A percentile compares a stretch with the other conserved stretches of the same genome.
These are phyloP conservation scores for Dendrocopos noguchii DNA, from an alignment of 2,113 vertebrate species.

Conservation along the genomic window DNA sequence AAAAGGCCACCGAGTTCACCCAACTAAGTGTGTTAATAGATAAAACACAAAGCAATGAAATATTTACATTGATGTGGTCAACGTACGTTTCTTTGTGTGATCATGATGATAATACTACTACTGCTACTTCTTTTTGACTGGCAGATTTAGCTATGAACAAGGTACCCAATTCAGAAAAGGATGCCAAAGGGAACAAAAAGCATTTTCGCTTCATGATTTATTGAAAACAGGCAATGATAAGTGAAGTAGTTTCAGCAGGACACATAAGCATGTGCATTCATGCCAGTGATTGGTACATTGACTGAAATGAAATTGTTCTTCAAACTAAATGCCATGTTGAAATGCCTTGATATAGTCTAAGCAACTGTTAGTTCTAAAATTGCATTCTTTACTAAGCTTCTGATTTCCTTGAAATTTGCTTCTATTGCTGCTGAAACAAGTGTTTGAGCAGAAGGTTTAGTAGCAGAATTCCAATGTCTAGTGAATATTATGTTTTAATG, in stretches of 20 bases:
- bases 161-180: not conserved
- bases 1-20: not conserved
- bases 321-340: not conserved
- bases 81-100: not conserved
- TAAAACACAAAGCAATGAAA: not conserved
- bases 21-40: not conserved
- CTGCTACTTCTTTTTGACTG: not conserved
- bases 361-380: not conserved
- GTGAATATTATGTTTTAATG: not conserved
- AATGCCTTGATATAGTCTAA: not conserved
- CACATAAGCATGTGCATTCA: not conserved
- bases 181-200: not conserved
- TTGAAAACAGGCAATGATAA: not conserved
- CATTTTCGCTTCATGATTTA: not conserved
- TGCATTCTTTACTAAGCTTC: not conserved
- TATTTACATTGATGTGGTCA: not conserved
- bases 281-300: not conserved
- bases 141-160: not conserved
- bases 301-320: not conserved
- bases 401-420: not conserved
- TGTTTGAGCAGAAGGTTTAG: not conserved
- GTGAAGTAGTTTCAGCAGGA: not conserved
- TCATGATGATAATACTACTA: not conserved
- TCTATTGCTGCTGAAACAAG: not conserved
- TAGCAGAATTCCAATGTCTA: not conserved